Evolutionary conservation across 1,140 invertebrate species (phyloP).

Genomic region (Trissolcus basalis): DNA sequence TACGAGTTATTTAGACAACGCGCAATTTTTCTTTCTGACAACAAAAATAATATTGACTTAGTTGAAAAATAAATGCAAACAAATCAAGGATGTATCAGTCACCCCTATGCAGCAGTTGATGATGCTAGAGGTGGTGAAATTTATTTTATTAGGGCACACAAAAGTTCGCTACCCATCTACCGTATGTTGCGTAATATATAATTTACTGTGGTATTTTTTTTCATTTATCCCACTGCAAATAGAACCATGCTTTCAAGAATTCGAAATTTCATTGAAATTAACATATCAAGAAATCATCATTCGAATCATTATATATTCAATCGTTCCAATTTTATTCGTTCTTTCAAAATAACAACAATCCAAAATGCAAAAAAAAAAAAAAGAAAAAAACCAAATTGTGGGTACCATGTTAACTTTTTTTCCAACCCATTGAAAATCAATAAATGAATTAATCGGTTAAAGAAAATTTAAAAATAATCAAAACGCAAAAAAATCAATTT

Average conservation of each 20-base stretch:
- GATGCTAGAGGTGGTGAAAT: conserved; percentile 53
- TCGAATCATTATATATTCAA: too few relatives aligned
- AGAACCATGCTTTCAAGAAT: conserved; percentile 26
- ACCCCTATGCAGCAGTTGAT: conserved; percentile 56
- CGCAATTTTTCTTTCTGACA: background rate
- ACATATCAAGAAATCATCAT: too few relatives aligned
- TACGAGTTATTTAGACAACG: background rate
- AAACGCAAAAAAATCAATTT: too few relatives aligned
- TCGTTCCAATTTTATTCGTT: too few relatives aligned
- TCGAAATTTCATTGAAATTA: conserved; percentile 1
- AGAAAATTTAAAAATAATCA: too few relatives aligned
- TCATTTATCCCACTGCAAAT: conserved; percentile 20
- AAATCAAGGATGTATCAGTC: conserved; percentile 62
- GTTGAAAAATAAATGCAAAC: conserved; percentile 66
- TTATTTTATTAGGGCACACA: conserved; percentile 52
- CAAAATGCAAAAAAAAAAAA: too few relatives aligned
- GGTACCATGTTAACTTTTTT: too few relatives aligned
- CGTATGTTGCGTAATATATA: conserved; percentile 66
- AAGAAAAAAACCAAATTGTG: too few relatives aligned
- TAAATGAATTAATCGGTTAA: too few relatives aligned
- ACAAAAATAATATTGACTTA: conserved; percentile 65
- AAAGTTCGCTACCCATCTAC: conserved; percentile 60
- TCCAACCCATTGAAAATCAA: too few relatives aligned
- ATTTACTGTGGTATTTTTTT: conserved; percentile 49
- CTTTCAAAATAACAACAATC: too few relatives aligned